A percentile compares a stretch with the other conserved stretches of the same genome.
These are phyloP conservation scores for Montipora capitata DNA, from an alignment of 92 coral and sea anemone genomes.

Conservation along the genomic window DNA sequence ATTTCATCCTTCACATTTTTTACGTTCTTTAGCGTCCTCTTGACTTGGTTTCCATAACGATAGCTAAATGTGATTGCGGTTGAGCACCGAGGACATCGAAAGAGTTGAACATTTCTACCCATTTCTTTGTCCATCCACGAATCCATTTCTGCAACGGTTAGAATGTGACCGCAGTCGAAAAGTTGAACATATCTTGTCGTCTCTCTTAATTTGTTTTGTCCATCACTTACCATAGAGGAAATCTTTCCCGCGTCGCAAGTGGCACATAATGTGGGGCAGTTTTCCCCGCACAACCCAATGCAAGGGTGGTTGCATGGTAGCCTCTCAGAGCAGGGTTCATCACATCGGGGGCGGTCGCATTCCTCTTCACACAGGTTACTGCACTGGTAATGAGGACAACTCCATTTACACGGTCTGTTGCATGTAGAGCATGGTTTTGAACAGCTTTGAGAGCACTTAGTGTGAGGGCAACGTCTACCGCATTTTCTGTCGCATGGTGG, in stretches of 20 bases:
- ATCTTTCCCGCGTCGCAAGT: slow-evolving; percentile 60
- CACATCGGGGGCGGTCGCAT: slow-evolving; percentile 69
- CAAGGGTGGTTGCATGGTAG: slow-evolving; percentile 80
- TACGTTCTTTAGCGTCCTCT: slow-evolving; percentile 45
- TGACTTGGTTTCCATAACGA: slow-evolving; percentile 69
- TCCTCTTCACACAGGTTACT: slow-evolving; percentile 80
- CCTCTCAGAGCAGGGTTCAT: slow-evolving; percentile 59
- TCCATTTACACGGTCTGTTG: slow-evolving; percentile 64
- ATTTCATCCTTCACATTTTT: slow-evolving; percentile 14
- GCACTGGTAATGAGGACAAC: slow-evolving; percentile 74
- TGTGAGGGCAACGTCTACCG: slow-evolving; percentile 71
- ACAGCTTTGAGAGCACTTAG: slow-evolving; percentile 58
- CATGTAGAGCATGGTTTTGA: slow-evolving; percentile 66
- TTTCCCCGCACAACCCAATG: slow-evolving; percentile 87
- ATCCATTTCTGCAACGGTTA: slow-evolving; percentile 71
- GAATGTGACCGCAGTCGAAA: slow-evolving; percentile 70
- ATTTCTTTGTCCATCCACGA: slow-evolving; percentile 51
- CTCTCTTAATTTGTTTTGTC: not conserved
- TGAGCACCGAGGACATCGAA: slow-evolving; percentile 56
- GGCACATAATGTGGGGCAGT: slow-evolving; percentile 79
- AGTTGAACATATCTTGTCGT: not conserved
- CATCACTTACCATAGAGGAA: slow-evolving; percentile 17
- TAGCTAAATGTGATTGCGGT: slow-evolving; percentile 49
- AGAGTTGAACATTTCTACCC: slow-evolving; percentile 39
- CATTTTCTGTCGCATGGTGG: slow-evolving; percentile 82